Conservation (phyloP, 2,113 vertebrate species). For the Colinus virginianus region DNA sequence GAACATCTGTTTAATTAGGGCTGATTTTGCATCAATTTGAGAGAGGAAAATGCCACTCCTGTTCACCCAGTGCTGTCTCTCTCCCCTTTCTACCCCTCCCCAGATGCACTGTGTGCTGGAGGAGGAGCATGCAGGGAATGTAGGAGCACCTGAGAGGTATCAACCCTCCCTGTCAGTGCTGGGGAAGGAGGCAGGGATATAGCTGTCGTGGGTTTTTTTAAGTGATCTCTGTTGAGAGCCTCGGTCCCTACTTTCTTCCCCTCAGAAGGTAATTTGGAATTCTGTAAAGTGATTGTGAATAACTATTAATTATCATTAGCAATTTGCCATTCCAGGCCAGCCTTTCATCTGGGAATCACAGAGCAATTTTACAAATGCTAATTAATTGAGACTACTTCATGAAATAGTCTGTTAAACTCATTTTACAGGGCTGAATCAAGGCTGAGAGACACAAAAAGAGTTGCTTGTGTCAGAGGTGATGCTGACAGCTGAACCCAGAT, state of each 20-base stretch:
- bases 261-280: constrained; percentile 37
- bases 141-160: neutral
- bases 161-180: neutral
- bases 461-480: neutral
- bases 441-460: neutral
- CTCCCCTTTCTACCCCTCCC: neutral
- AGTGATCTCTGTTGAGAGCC: neutral
- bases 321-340: constrained; percentile 65
- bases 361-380: constrained; percentile 56
- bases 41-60: neutral
- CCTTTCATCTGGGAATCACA: constrained; percentile 63
- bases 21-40: constrained; percentile 4
- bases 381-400: constrained; percentile 65
- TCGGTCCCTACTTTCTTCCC: neutral
- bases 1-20: constrained; percentile 64
- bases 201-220: neutral
- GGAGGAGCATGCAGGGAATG: neutral
- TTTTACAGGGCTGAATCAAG: constrained; percentile 61
- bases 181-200: neutral
- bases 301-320: constrained; percentile 72
- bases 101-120: neutral
- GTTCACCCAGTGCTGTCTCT: neutral
- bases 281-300: constrained; percentile 46
- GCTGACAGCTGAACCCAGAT: neutral
- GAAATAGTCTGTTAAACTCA: constrained; percentile 48